A percentile compares a stretch with the other conserved stretches of the same genome.
Conservation (phyloP, 2,797 vertebrate genomes). For the Coregonus ussuriensis region DNA sequence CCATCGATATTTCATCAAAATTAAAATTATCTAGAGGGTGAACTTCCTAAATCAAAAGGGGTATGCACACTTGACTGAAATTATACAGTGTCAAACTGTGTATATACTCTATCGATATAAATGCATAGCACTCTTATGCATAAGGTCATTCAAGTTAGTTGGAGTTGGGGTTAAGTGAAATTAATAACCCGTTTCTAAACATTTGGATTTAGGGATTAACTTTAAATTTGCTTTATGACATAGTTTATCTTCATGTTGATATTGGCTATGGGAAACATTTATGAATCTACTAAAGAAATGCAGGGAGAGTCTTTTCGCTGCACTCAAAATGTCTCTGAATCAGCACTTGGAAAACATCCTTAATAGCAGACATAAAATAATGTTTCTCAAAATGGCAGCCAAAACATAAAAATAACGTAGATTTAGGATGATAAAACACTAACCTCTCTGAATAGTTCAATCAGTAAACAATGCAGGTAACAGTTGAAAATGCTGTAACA, state of each 20-base stretch:
- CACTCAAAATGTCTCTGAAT: constrained; percentile 29
- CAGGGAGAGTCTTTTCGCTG: not conserved
- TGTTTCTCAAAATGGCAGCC: not conserved
- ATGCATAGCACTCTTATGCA: not conserved
- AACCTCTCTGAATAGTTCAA: not conserved
- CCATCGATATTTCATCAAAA: not conserved
- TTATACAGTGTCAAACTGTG: not conserved
- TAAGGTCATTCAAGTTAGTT: not conserved
- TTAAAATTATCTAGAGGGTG: not conserved
- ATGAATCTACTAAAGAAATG: not conserved
- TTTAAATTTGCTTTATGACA: not conserved
- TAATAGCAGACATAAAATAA: constrained; percentile 1
- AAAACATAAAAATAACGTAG: not conserved
- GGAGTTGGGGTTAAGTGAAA: not conserved
- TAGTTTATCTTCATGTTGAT: not conserved
- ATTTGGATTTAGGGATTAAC: not conserved
- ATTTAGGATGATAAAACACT: not conserved
- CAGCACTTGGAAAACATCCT: constrained; percentile 21
- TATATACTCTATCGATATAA: no score
- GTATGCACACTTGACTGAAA: not conserved
- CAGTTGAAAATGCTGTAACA: not conserved
- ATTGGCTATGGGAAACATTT: not conserved
- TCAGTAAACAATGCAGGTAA: constrained; percentile 16
- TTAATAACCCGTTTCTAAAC: not conserved
- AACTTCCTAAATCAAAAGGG: constrained; percentile 11